Conservation (phyloP, 1,140 invertebrate species). For the Drosophila yakuba region DNA sequence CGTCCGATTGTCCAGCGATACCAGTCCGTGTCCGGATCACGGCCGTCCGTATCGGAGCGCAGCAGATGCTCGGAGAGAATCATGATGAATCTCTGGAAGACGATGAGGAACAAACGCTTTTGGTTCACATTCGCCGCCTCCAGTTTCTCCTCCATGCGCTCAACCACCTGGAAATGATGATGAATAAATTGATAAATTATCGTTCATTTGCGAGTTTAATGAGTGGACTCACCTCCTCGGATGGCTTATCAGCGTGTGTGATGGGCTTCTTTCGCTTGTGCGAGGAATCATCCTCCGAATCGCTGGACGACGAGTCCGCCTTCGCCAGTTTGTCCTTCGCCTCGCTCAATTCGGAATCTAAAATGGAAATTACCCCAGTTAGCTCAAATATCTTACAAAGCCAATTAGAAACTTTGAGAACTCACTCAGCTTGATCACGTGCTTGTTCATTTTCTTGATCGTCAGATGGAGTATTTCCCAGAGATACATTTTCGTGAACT, state of each 20-base stretch:
- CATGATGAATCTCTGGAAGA: conserved; percentile 99
- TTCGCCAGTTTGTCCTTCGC: conserved; percentile 93
- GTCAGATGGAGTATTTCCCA: conserved; percentile 99
- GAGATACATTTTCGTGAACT: conserved; percentile 98
- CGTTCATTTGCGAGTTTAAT: too few species aligned
- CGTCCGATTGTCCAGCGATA: conserved; percentile 98
- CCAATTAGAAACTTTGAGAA: background rate
- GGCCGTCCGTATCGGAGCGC: conserved; percentile 95
- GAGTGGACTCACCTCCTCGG: conserved; percentile 88
- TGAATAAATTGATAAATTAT: background rate
- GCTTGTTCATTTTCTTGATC: conserved; percentile 98
- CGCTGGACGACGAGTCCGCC: conserved; percentile 91
- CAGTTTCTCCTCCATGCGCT: conserved; percentile 97
- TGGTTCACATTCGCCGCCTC: conserved; percentile 98
- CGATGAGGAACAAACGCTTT: conserved; percentile 98
- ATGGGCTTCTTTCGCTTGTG: conserved; percentile 87
- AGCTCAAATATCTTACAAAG: background rate
- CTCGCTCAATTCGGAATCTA: conserved; percentile 92
- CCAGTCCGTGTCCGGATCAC: conserved; percentile 97
- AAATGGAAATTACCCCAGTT: background rate
- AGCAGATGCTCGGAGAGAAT: conserved; percentile 98
- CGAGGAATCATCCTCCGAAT: conserved; percentile 89
- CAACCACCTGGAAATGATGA: conserved; percentile 87
- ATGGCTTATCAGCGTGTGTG: conserved; percentile 90
- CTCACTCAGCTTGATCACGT: conserved; percentile 93